Evolutionary conservation across 1,140 invertebrate species (phyloP).

Genomic region (Anastrepha ludens): DNA sequence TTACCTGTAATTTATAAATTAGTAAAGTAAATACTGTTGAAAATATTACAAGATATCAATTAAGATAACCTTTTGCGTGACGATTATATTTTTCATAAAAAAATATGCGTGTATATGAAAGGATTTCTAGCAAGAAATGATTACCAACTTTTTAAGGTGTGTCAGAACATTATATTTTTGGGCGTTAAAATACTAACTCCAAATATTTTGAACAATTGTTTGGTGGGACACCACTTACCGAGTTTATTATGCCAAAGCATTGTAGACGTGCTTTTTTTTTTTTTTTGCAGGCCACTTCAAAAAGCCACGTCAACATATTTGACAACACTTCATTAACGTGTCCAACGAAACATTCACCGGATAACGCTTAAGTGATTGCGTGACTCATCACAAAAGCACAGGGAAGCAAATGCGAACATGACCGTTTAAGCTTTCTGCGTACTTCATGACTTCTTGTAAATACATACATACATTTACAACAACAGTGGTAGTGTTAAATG

Average conservation of each 20-base stretch:
- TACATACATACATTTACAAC: not conserved
- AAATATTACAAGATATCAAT: constrained; percentile 33
- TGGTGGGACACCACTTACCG: not conserved
- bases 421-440: not conserved
- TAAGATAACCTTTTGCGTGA: constrained; percentile 26
- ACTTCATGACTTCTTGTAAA: not conserved
- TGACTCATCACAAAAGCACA: constrained; percentile 8
- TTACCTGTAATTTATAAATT: not conserved
- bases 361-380: constrained; percentile 44
- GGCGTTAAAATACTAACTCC: not conserved
- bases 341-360: constrained; percentile 18
- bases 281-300: not conserved
- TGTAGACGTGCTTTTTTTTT: not conserved
- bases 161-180: not conserved
- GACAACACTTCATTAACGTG: constrained; percentile 43
- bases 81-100: constrained; percentile 8
- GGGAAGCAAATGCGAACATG: not conserved
- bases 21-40: constrained; percentile 9
- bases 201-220: not conserved
- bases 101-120: not conserved
- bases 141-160: not conserved
- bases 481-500: not conserved
- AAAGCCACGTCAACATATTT: constrained; percentile 41
- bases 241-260: not conserved
- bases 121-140: not conserved